Evolutionary conservation across 1,140 invertebrate species (phyloP).

Genomic region (Saccostrea glomerata): DNA sequence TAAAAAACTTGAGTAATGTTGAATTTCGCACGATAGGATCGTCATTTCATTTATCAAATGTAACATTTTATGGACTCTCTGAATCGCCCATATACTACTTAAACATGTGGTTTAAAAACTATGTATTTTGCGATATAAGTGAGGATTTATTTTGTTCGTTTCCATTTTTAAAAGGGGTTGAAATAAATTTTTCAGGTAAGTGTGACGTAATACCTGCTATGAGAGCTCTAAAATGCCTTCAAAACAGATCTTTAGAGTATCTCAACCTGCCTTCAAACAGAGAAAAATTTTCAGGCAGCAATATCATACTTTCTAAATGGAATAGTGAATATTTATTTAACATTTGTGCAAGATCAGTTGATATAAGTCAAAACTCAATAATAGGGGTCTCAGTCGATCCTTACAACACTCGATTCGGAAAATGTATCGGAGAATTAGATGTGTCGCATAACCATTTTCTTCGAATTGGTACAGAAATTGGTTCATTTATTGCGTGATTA

Average conservation of each 20-base stretch:
- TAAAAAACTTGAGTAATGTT: not conserved
- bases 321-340: constrained; percentile 5
- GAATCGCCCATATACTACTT: not conserved
- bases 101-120: not conserved
- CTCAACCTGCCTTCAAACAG: not conserved
- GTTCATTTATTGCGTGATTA: not conserved
- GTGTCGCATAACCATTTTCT: not conserved
- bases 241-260: not conserved
- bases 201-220: not conserved
- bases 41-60: not conserved
- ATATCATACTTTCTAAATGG: not conserved
- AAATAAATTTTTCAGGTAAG: not conserved
- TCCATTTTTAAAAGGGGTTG: not conserved
- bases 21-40: not conserved
- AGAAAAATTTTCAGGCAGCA: not conserved
- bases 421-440: not conserved
- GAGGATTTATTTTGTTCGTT: constrained; percentile 7
- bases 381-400: not conserved
- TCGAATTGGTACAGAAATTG: not conserved
- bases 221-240: not conserved
- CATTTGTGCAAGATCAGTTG: not conserved
- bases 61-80: not conserved
- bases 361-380: not conserved
- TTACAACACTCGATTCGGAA: not conserved
- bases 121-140: not conserved